Evolutionary conservation across 2,888 invertebrate genomes (phyloP).

Genomic region (Willowsia nigromaculata): DNA sequence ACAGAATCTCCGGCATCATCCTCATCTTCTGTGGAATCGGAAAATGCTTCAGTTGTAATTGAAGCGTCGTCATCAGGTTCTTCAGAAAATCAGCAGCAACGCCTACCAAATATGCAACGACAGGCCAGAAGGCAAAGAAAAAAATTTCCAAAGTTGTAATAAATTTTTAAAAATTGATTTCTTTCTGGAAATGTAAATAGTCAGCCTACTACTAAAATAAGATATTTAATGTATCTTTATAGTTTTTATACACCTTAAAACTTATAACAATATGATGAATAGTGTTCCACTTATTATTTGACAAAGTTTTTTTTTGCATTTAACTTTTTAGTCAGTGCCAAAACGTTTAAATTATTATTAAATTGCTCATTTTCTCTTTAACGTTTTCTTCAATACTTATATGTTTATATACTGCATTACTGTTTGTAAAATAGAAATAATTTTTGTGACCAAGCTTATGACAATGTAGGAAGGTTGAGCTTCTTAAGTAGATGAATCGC

Average conservation of each 20-base stretch:
- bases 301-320: background rate
- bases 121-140: conserved; percentile 14
- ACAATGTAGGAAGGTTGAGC: too few relatives aligned
- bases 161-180: background rate
- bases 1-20: background rate
- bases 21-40: background rate
- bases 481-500: too few relatives aligned
- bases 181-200: conserved; percentile 18
- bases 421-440: too few relatives aligned
- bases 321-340: too few relatives aligned
- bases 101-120: conserved; percentile 18
- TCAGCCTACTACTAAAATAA: background rate
- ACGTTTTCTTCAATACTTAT: too few relatives aligned
- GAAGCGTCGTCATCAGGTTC: background rate
- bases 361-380: too few relatives aligned
- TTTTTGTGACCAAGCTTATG: too few relatives aligned
- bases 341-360: too few relatives aligned
- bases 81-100: background rate
- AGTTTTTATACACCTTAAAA: conserved; percentile 45
- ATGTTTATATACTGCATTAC: too few relatives aligned
- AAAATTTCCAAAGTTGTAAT: conserved; percentile 30
- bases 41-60: background rate
- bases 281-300: background rate
- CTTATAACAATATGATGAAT: too few relatives aligned
- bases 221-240: conserved; percentile 41